Evolutionary conservation across 2,797 vertebrate species (phyloP).

Genomic region (Phaenicophaeus curvirostris): DNA sequence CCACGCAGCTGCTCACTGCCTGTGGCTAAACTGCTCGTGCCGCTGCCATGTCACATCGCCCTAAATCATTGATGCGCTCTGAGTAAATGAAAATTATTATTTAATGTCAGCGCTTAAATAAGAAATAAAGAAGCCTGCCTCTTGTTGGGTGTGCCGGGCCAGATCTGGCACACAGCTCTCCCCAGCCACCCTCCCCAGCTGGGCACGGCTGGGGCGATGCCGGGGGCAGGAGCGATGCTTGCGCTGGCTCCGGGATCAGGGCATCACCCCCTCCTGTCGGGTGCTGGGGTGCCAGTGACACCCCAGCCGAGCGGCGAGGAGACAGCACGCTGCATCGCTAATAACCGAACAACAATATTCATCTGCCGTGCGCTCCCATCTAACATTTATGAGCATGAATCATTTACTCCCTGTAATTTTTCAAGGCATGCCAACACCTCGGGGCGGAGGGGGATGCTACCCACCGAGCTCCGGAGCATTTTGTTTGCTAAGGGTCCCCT

Average conservation of each 20-base stretch:
- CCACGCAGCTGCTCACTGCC: neutral
- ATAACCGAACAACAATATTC: neutral
- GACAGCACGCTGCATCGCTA: fast-evolving
- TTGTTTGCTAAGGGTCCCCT: neutral
- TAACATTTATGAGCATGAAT: constrained; percentile 39
- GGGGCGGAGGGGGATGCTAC: neutral
- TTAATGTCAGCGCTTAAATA: constrained; percentile 69
- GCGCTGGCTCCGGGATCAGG: fast-evolving
- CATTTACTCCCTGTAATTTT: constrained; percentile 27
- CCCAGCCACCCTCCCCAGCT: neutral
- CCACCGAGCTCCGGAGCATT: fast-evolving
- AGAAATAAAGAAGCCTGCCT: constrained; percentile 61
- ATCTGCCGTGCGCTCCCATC: neutral
- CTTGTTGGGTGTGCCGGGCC: neutral
- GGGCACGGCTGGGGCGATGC: fast-evolving
- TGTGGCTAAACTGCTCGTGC: neutral
- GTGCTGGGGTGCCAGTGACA: fast-evolving
- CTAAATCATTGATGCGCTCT: constrained; percentile 62
- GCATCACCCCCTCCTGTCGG: neutral
- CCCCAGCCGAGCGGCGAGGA: neutral
- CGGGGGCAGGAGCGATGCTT: neutral
- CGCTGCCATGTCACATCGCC: neutral
- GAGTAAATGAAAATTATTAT: constrained; percentile 73
- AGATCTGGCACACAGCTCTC: neutral
- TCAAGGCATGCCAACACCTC: neutral